These are phyloP conservation scores for Anoplolepis gracilipes DNA, from an alignment of 1,140 invertebrate genomes.

Conservation along the genomic window DNA sequence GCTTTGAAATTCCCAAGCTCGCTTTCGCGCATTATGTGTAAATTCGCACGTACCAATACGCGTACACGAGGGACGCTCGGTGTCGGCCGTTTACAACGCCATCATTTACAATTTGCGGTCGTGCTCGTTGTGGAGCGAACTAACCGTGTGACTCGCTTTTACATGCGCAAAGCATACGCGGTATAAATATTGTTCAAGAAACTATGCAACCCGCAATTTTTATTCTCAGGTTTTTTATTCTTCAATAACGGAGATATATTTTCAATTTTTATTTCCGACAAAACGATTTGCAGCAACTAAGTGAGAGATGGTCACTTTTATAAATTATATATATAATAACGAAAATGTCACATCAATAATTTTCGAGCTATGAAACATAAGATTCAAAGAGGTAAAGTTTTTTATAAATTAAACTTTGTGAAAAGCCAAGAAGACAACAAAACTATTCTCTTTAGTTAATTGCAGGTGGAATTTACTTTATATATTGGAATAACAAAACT, in stretches of 20 bases:
- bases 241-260: not conserved
- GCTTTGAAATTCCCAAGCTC: constrained; percentile 55
- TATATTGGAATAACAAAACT: too few species aligned
- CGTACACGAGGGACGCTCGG: not conserved
- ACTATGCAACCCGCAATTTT: not conserved
- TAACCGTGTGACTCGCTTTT: constrained; percentile 1
- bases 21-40: constrained; percentile 73
- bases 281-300: not conserved
- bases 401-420: too few species aligned
- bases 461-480: too few species aligned
- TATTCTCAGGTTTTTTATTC: not conserved
- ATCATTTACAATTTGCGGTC: constrained; percentile 51
- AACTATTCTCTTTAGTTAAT: too few species aligned
- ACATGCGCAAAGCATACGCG: not conserved
- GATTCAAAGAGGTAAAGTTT: too few species aligned
- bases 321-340: not conserved
- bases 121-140: not conserved
- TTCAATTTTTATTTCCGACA: not conserved
- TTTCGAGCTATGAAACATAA: too few species aligned
- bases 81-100: constrained; percentile 31
- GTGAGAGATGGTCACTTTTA: not conserved
- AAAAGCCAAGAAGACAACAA: too few species aligned
- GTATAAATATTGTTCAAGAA: not conserved
- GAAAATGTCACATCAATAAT: too few species aligned
- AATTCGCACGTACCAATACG: constrained; percentile 59